phyloP scores from a whole-genome alignment of 2,888 invertebrate species.

The Tenthredo amoena region DNA sequence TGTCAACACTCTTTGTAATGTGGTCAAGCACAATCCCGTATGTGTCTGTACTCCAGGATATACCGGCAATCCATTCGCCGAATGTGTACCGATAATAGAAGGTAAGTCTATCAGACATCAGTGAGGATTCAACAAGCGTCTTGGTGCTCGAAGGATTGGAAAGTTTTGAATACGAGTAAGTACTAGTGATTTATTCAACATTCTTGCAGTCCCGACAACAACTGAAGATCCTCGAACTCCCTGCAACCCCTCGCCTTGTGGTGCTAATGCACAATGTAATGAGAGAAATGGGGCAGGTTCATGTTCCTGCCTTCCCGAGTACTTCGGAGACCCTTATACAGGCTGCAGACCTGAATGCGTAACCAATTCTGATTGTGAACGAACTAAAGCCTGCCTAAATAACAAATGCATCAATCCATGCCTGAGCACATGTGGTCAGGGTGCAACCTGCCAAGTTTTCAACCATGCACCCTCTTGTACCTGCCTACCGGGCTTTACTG shows the following conservation, averaged over 20 bases:
- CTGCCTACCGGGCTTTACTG: constrained; percentile 88
- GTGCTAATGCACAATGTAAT: constrained; percentile 91
- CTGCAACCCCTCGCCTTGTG: constrained; percentile 93
- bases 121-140: constrained; percentile 32
- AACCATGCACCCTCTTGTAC: constrained; percentile 92
- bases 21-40: constrained; percentile 90
- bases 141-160: constrained; percentile 49
- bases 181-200: background rate
- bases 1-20: constrained; percentile 87
- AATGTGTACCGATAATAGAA: constrained; percentile 80
- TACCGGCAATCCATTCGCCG: constrained; percentile 92
- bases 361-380: constrained; percentile 89
- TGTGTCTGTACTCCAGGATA: constrained; percentile 90
- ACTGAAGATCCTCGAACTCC: constrained; percentile 85
- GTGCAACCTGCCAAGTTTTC: constrained; percentile 88
- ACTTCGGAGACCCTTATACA: constrained; percentile 92
- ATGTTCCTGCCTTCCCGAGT: constrained; percentile 90
- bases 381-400: constrained; percentile 89
- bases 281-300: constrained; percentile 91
- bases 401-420: constrained; percentile 93
- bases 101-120: constrained; percentile 67
- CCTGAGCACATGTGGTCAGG: constrained; percentile 89
- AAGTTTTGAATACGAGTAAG: constrained; percentile 40
- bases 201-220: constrained; percentile 79
- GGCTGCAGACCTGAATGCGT: constrained; percentile 93